Evolutionary conservation across 2,888 invertebrate genomes (phyloP).

Genomic region (Drosophila limbata): DNA sequence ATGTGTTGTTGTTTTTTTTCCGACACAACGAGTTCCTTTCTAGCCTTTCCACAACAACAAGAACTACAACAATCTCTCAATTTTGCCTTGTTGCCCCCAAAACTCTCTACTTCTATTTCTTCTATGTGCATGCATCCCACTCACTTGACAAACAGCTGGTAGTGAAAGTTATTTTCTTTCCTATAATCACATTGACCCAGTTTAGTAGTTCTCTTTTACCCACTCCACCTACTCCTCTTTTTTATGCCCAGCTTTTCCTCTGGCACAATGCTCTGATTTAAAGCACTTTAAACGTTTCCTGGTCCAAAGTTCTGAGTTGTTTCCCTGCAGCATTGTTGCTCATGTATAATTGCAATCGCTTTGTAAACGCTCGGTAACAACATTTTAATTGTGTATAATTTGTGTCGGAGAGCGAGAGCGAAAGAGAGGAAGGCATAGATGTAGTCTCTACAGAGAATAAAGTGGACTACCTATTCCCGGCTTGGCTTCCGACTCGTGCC

Average conservation of each 20-base stretch:
- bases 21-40: slow-evolving; percentile 48
- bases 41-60: slow-evolving; percentile 28
- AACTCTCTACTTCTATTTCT: slow-evolving; percentile 14
- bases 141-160: slow-evolving; percentile 47
- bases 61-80: slow-evolving; percentile 27
- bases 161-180: slow-evolving; percentile 61
- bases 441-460: background rate
- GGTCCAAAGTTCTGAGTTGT: slow-evolving; percentile 66
- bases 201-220: slow-evolving; percentile 35
- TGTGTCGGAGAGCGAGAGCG: slow-evolving; percentile 8
- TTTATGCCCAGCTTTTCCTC: background rate
- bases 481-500: slow-evolving; percentile 42
- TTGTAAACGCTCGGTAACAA: slow-evolving; percentile 47
- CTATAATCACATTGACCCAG: slow-evolving; percentile 75
- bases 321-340: slow-evolving; percentile 7
- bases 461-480: background rate
- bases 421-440: background rate
- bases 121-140: slow-evolving; percentile 51
- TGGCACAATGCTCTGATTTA: slow-evolving; percentile 44
- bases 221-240: background rate
- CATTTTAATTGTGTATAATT: slow-evolving; percentile 76
- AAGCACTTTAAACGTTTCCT: slow-evolving; percentile 65
- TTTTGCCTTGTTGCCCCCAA: slow-evolving; percentile 17
- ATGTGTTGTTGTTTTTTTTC: slow-evolving; percentile 5
- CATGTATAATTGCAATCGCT: slow-evolving; percentile 54